phyloP scores from a whole-genome alignment of 30 jellyfish, hydroid and myxozoan genomes.

The Sanderia malayensis region DNA sequence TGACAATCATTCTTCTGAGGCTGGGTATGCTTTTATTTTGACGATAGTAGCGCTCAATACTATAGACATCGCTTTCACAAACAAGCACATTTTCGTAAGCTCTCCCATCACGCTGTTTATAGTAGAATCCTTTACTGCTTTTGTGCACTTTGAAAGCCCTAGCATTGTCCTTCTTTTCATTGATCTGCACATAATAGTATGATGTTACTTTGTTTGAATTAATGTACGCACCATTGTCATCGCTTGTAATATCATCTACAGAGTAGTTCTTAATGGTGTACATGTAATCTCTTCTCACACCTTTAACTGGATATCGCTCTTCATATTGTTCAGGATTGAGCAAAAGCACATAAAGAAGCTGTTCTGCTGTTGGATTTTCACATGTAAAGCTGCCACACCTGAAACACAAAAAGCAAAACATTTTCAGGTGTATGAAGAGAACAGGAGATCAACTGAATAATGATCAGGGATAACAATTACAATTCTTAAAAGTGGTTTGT shows the following conservation, averaged over 20 bases:
- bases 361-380: constrained; percentile 1
- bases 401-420: neutral
- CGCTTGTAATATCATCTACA: neutral
- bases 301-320: neutral
- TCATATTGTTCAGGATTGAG: neutral
- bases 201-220: neutral
- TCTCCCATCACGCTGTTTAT: neutral
- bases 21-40: neutral
- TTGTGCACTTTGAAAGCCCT: neutral
- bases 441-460: neutral
- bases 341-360: neutral
- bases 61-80: neutral
- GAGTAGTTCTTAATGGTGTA: neutral
- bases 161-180: neutral
- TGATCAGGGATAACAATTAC: neutral
- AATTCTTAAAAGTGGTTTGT: too few relatives aligned
- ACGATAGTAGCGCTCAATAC: neutral
- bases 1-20: neutral
- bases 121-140: neutral
- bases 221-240: constrained; percentile 1
- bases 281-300: neutral
- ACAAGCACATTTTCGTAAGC: neutral
- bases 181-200: neutral
- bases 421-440: neutral
- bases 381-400: neutral